These are phyloP conservation scores for Aproaerema taeniolella DNA, from an alignment of 2,888 invertebrate genomes.

Conservation along the genomic window DNA sequence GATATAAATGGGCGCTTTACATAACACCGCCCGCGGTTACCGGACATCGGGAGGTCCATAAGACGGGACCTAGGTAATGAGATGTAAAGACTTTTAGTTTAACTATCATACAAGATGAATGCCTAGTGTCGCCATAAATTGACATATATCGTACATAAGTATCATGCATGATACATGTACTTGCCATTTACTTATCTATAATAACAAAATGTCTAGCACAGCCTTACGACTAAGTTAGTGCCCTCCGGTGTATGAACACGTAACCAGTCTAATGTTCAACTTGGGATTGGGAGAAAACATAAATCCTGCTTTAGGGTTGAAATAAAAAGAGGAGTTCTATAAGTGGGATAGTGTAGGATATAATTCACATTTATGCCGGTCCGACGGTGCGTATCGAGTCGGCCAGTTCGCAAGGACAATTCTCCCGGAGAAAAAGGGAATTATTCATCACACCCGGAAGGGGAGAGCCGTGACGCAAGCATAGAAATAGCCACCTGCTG, in stretches of 20 bases:
- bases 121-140: no score
- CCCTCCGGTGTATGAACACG: no score
- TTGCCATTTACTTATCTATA: no score
- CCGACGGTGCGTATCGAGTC: conserved; percentile 72
- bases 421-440: conserved; percentile 70
- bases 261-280: conserved; percentile 47
- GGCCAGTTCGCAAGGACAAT: conserved; percentile 73
- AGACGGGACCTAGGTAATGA: no score
- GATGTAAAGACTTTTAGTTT: no score
- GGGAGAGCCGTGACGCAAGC: conserved; percentile 76
- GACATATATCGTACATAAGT: no score
- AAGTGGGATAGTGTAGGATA: conserved; percentile 68
- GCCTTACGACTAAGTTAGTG: no score
- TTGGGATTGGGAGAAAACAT: conserved; percentile 46
- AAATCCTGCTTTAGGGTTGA: conserved; percentile 62
- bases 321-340: conserved; percentile 66
- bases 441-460: conserved; percentile 78
- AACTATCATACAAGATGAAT: no score
- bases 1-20: conserved; percentile 31
- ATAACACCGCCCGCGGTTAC: conserved; percentile 18
- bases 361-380: conserved; percentile 73
- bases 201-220: no score
- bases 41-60: conserved; percentile 8
- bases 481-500: conserved; percentile 64
- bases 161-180: no score